Evolutionary conservation across 1,140 invertebrate genomes (phyloP), one percentile per base, ranked within the genome.

Genomic region (Pogonus chalceus): DNA sequence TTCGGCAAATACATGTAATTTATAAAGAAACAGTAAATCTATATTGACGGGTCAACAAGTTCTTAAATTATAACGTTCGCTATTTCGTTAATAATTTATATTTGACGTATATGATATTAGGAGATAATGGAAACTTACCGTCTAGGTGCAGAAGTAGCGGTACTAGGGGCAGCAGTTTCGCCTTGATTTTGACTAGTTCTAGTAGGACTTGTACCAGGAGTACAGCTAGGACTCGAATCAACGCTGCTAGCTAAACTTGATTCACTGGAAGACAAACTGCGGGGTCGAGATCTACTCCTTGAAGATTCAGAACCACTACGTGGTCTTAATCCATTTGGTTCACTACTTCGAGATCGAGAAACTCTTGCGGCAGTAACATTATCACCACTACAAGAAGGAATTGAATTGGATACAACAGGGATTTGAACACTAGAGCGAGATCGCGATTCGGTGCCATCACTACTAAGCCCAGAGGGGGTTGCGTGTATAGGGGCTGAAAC

Each of bases 241-340:
- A 68, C 60, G 48, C 62, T 69, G 9, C 66, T 67, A 12, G 63
- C 60, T 1, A 69, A 43, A 57, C 67, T 69, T 9, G 65, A 62
- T 31, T 57, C 66, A 49, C 65, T 68, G 1, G 63, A 66, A 26
- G 67, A 69, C 23, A 65, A 46, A 57, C 67, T 69, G 46, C 61
- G 61, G 20, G 54, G 58, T 48, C 62, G 9, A 4, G 23, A 61
- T 47, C 63, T 54, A 12, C 64, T 65, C 35, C 60, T 53, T 1
- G 64, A 66, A 12, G 67, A 68, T 12, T 62, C 62, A 0, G 66
- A 68, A 58, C 63, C 66, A 51, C 65, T 68, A 24, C 66, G 55
- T 10, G 64, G 57, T 31, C 66, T 52, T 20, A 58, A 61, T 14
- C 53, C 54, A 23, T 63, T 58, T 50, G 56, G 61, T n/a, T 46